Evolutionary conservation across 2,113 vertebrate genomes (phyloP), one percentile per base, ranked within the genome.

Genomic region (Colinus virginianus): DNA sequence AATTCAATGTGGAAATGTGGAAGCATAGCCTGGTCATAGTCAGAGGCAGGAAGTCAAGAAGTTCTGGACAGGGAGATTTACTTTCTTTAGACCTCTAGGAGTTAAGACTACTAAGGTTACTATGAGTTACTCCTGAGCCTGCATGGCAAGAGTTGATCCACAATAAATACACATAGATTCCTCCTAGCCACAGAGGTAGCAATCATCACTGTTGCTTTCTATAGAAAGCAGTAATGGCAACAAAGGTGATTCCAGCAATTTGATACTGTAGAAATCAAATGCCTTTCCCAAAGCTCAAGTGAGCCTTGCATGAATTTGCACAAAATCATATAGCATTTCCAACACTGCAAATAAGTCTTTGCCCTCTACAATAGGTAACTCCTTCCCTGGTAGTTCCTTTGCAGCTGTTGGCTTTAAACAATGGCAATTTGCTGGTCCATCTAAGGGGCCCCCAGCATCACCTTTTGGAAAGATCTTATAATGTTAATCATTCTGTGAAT

Each of bases 361-460:
- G 56, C 8, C 32, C 13, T 64, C 71, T 9, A 46, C 36, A 48
- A 14, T 11, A 32, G 21, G 26, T 13, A 58, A 62, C 11, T 51
- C 36, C 7, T 10, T 59, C 49, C 38, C 12, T 3, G 25, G 48
- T 28, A 34, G 11, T 40, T 88, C 45, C 40, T 19, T 38, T 88
- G 62, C 18, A 82, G 13, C 43, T 64, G 32, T 1, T 42, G 63
- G 21, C 51, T 87, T 19, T 11, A 36, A 78, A 75, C n/a, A 45
- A 21, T 16, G 18, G 28, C 10, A 36, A 55, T 23, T 32, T 63
- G 0, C 1, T 56, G 22, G 22, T 59, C 46, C 2, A 2, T 13
- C 69, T 70, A 15, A 71, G 32, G 23, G 46, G 26, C 21, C 78
- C 75, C 46, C 36, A 21, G 58, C 46, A 58, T 15, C 22, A 85